A percentile compares a stretch with the other conserved stretches of the same genome.
phyloP scores from a whole-genome alignment of 1,140 invertebrate species.

The Gryon sp. region DNA sequence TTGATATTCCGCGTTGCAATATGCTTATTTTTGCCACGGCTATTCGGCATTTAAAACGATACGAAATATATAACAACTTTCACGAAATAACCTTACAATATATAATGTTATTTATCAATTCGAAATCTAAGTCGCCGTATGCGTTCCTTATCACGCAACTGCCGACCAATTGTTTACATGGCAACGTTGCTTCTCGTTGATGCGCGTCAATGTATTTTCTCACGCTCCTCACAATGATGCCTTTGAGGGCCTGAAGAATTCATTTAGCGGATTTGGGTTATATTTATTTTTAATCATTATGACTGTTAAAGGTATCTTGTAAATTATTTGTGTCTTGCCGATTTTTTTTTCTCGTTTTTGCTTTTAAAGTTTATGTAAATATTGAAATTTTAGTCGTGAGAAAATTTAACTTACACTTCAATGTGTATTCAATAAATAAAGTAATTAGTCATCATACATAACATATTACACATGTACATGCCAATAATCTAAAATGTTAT shows the following conservation, averaged over 20 bases:
- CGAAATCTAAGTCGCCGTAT: conserved; percentile 43
- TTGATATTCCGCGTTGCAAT: conserved; percentile 24
- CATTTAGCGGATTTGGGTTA: conserved; percentile 45
- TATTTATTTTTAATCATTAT: conserved; percentile 28
- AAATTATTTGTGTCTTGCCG: conserved; percentile 23
- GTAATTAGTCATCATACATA: too few relatives aligned
- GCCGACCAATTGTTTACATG: conserved; percentile 29
- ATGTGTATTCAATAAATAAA: too few relatives aligned
- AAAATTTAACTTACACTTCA: too few relatives aligned
- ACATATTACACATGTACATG: too few relatives aligned
- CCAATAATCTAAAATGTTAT: too few relatives aligned
- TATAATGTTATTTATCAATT: conserved; percentile 45
- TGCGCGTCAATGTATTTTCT: conserved; percentile 48
- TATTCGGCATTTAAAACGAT: conserved; percentile 19
- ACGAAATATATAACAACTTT: conserved; percentile 34
- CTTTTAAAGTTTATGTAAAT: too few relatives aligned
- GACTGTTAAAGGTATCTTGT: background rate
- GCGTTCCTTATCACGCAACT: conserved; percentile 48
- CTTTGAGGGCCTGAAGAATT: conserved; percentile 34
- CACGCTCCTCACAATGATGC: conserved; percentile 50
- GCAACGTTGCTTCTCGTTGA: conserved; percentile 24
- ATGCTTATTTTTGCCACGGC: conserved; percentile 13
- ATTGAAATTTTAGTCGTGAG: too few relatives aligned
- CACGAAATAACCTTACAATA: conserved; percentile 29
- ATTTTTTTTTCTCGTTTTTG: too few relatives aligned